phyloP scores from a whole-genome alignment of 2,113 vertebrate genomes.

The Chunga burmeisteri region DNA sequence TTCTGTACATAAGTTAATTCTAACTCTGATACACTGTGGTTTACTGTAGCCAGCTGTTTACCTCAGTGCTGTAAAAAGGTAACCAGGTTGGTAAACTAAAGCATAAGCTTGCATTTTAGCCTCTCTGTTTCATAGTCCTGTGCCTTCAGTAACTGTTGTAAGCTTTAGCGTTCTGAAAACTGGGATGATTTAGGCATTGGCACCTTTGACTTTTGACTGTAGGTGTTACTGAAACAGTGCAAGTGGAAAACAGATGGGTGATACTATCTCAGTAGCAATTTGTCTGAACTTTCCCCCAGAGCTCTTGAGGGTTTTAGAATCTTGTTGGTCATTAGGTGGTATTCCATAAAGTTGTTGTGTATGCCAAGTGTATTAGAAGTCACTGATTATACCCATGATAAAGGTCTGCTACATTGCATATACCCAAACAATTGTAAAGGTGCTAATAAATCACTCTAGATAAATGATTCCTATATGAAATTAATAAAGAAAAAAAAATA shows the following conservation, averaged over 20 bases:
- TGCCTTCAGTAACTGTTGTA: not conserved
- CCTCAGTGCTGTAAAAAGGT: not conserved
- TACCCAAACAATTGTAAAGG: not conserved
- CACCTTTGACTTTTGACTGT: not conserved
- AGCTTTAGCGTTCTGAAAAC: not conserved
- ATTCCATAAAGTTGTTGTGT: not conserved
- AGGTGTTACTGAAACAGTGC: not conserved
- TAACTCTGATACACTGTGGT: not conserved
- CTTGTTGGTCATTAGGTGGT: not conserved
- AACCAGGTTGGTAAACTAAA: not conserved
- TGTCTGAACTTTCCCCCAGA: not conserved
- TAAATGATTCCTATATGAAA: not conserved
- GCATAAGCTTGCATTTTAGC: not conserved
- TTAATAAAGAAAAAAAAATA: not conserved
- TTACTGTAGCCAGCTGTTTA: not conserved
- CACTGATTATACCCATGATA: not conserved
- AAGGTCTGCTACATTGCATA: not conserved
- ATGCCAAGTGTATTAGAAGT: not conserved
- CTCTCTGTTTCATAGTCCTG: not conserved
- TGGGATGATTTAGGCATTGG: not conserved
- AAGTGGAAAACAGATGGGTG: not conserved
- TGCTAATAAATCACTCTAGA: not conserved
- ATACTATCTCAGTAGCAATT: not conserved
- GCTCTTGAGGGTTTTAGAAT: not conserved
- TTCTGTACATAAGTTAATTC: not conserved